These are phyloP conservation scores for Trachythela sp. DNA, from an alignment of 64 coral and sea anemone genomes.

Conservation along the genomic window DNA sequence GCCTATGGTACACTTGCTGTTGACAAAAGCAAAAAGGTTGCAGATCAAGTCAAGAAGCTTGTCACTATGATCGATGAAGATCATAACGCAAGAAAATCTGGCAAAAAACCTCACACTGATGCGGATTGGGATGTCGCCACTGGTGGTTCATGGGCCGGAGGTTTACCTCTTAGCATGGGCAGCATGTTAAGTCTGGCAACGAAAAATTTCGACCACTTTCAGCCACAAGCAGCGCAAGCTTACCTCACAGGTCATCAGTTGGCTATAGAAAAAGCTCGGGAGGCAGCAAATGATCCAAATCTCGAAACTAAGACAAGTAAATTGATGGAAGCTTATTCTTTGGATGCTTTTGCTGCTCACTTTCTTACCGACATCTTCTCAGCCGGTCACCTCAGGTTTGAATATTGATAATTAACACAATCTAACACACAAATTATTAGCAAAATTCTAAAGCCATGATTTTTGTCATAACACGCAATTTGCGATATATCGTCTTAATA, in stretches of 20 bases:
- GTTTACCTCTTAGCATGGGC: no score
- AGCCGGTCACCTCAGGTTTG: not conserved
- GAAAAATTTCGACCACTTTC: slow-evolving; percentile 46
- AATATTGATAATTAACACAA: not conserved
- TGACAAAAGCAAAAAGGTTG: not conserved
- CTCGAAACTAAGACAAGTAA: not conserved
- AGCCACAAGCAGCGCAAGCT: slow-evolving; percentile 22
- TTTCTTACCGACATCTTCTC: slow-evolving; percentile 1
- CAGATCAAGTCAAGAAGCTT: not conserved
- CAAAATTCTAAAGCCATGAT: no score
- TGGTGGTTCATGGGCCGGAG: not conserved
- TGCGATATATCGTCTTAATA: no score
- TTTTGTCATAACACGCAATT: no score
- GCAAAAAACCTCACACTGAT: not conserved
- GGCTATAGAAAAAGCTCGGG: not conserved
- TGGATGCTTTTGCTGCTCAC: not conserved
- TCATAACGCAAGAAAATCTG: no score
- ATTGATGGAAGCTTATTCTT: not conserved
- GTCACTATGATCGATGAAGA: not conserved
- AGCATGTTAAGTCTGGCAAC: not conserved
- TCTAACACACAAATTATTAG: no score
- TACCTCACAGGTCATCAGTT: not conserved
- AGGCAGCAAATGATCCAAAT: not conserved
- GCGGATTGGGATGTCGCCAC: not conserved
- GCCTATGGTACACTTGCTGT: slow-evolving; percentile 8